Evolutionary conservation across 2,113 vertebrate species (phyloP).

Genomic region (Bubo blakistoni): DNA sequence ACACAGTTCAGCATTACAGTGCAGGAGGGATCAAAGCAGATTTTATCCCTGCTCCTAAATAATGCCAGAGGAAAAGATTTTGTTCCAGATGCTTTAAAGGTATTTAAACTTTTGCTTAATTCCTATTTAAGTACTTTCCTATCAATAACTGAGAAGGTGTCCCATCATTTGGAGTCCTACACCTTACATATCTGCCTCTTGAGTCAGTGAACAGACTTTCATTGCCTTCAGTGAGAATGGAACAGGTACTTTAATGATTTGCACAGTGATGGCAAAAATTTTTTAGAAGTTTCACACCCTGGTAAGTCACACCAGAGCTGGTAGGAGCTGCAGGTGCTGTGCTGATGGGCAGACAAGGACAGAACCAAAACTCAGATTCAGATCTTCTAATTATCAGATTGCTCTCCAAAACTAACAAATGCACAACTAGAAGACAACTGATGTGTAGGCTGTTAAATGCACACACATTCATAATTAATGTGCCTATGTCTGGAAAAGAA

Average conservation of each 20-base stretch:
- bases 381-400: background rate
- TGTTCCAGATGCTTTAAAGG: background rate
- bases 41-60: background rate
- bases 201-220: background rate
- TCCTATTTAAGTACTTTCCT: background rate
- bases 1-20: background rate
- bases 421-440: background rate
- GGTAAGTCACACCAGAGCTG: background rate
- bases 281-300: background rate
- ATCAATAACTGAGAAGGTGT: background rate
- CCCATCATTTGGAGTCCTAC: background rate
- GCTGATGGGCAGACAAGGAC: background rate
- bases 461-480: background rate
- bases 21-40: background rate
- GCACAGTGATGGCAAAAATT: background rate
- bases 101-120: background rate
- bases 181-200: background rate
- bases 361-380: conserved; percentile 20
- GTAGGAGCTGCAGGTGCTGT: background rate
- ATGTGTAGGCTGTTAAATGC: background rate
- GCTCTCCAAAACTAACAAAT: background rate
- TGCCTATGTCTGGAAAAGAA: background rate
- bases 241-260: background rate
- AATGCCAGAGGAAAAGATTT: background rate
- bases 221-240: background rate